phyloP scores from a whole-genome alignment of 2,113 vertebrate species.

The Myrmecophaga tridactyla region DNA sequence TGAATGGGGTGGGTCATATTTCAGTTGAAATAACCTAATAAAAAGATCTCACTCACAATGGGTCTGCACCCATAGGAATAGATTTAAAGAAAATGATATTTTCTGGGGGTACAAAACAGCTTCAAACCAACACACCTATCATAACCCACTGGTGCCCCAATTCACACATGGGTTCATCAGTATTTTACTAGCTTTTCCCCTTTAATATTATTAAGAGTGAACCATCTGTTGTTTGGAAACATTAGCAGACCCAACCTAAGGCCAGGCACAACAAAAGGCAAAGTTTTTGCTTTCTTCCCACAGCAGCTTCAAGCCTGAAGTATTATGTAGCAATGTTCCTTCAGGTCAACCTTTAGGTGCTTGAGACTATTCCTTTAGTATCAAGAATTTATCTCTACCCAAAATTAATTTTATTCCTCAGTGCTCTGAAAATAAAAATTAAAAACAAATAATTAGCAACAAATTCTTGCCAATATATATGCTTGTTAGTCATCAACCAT shows the following conservation, averaged over 20 bases:
- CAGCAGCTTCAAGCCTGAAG: not conserved
- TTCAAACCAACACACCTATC: too few species aligned
- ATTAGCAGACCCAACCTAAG: not conserved
- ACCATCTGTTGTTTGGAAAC: not conserved
- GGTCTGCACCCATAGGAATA: too few species aligned
- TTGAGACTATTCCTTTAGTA: not conserved
- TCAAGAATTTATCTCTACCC: not conserved
- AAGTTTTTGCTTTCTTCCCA: not conserved
- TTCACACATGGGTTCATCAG: not conserved
- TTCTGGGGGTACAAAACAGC: too few species aligned
- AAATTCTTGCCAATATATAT: not conserved
- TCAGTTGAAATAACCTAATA: too few species aligned
- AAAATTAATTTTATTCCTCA: not conserved
- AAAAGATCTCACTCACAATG: too few species aligned
- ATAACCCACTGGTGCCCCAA: not conserved
- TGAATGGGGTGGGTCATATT: too few species aligned
- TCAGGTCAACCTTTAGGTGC: not conserved
- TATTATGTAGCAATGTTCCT: not conserved
- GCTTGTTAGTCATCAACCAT: not conserved
- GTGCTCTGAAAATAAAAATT: not conserved
- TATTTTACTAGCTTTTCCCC: not conserved
- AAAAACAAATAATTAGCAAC: not conserved
- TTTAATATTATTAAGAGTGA: not conserved
- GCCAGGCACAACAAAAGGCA: not conserved
- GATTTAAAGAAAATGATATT: too few species aligned